Evolutionary conservation across 2,888 invertebrate genomes (phyloP), one percentile per base, ranked within the genome.

Genomic region (Crematogaster levior): DNA sequence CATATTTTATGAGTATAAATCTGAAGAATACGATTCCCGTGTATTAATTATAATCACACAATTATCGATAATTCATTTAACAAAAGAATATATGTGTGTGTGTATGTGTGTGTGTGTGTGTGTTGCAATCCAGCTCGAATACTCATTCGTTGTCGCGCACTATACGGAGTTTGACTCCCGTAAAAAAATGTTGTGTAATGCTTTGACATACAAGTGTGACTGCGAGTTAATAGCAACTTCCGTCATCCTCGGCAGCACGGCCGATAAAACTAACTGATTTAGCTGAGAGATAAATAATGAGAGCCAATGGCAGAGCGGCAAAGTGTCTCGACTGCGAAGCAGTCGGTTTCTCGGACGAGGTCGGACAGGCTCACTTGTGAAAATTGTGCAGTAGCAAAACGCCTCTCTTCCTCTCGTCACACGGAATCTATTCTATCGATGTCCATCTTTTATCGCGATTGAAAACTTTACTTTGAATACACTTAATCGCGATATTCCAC

Each of bases 301-400:
- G 94, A 94, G 94, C 93, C 94, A 94, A 94, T 94, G 92, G 92
- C 93, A 93, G 94, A 94, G 94, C 93, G 93, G 93, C 93, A 89
- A 43, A 90, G 92, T 91, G 92, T 93, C 93, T 92, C 93, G 93
- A 93, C 93, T 94, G 93, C 91, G 91, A 91, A 91, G 91, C 92
- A 92, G 90, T 91, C n/a, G n/a, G n/a, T n/a, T n/a, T 87, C 84
- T 82, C 83, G 63, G 75, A 88, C 86, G 89, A 90, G 90, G 87
- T 90, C 84, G 80, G 89, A 86, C 87, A 87, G 90, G 86, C 87
- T 87, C 88, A 87, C 88, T 87, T 88, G 85, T 80, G 81, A 85
- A 85, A 84, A 82, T 81, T 85, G 88, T 89, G 88, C 89, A 89
- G 89, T 88, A 89, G 88, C 75, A 73, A 81, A 70, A 70, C 15